Percentiles rank a stretch among this genome's conserved stretches.
These are phyloP conservation scores for Poecilia velifera DNA, from an alignment of 2,797 vertebrate species.

Conservation along the genomic window DNA sequence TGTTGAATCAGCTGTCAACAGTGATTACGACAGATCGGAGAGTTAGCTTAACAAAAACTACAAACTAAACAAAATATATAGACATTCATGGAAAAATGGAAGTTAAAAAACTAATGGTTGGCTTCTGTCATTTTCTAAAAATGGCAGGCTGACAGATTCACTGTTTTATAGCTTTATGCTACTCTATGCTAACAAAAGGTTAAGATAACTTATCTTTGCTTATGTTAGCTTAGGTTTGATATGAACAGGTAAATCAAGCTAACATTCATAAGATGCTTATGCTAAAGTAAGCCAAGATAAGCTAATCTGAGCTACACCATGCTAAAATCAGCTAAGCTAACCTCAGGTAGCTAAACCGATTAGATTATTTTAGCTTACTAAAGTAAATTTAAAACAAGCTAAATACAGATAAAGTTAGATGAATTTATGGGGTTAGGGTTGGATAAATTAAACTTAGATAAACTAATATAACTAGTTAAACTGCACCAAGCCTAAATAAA, in stretches of 20 bases:
- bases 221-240: background rate
- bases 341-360: background rate
- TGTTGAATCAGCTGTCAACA: too few relatives aligned
- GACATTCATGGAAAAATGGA: background rate
- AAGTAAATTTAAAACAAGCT: background rate
- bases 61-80: background rate
- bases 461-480: too few relatives aligned
- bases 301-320: background rate
- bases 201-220: background rate
- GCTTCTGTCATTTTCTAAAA: background rate
- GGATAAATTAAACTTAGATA: background rate
- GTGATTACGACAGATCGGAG: too few relatives aligned
- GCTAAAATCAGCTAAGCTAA: background rate
- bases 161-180: background rate
- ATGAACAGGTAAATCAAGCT: background rate
- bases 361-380: too few relatives aligned
- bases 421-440: too few relatives aligned
- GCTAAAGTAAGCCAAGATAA: background rate
- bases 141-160: background rate
- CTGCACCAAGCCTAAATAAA: too few relatives aligned
- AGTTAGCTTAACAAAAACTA: background rate
- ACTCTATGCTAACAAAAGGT: background rate
- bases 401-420: background rate
- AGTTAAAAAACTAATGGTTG: background rate
- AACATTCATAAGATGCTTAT: background rate